Evolutionary conservation across 2,797 vertebrate genomes (phyloP).

Genomic region (Petrocephalus schoutedeni): DNA sequence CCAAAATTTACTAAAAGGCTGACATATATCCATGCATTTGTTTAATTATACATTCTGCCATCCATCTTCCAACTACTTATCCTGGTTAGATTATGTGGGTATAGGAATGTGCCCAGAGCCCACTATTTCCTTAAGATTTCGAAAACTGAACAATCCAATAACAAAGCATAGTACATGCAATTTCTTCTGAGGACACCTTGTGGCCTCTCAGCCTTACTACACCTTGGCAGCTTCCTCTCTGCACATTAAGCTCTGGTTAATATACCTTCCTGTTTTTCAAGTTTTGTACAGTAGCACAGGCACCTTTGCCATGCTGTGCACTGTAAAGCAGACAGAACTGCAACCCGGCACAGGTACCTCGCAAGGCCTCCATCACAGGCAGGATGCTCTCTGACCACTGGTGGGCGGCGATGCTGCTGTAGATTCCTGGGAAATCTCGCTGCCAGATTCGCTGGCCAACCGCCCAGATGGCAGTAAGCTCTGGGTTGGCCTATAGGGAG

Average conservation of each 20-base stretch:
- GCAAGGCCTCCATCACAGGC: constrained; percentile 89
- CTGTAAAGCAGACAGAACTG: not conserved
- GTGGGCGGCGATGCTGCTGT: constrained; percentile 73
- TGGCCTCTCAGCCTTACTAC: constrained; percentile 10
- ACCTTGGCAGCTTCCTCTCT: not conserved
- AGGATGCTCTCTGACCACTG: constrained; percentile 91
- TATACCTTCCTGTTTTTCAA: not conserved
- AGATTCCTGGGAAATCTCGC: constrained; percentile 90
- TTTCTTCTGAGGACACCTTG: constrained; percentile 9
- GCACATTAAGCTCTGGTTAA: not conserved
- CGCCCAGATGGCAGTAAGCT: constrained; percentile 83
- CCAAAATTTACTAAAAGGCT: not conserved
- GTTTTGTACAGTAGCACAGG: not conserved
- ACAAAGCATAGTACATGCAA: not conserved
- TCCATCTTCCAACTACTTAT: not conserved
- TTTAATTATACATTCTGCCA: not conserved
- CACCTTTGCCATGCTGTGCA: too few relatives aligned
- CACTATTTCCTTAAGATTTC: not conserved
- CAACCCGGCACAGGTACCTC: constrained; percentile 66
- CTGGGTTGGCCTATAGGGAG: constrained; percentile 75
- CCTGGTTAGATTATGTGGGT: not conserved
- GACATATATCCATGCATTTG: not conserved
- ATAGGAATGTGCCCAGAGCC: not conserved
- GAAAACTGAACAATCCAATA: not conserved
- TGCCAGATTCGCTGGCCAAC: constrained; percentile 96